Base-by-base conservation (phyloP, 2,888 invertebrate species). In the Coleophora deauratella region DNA sequence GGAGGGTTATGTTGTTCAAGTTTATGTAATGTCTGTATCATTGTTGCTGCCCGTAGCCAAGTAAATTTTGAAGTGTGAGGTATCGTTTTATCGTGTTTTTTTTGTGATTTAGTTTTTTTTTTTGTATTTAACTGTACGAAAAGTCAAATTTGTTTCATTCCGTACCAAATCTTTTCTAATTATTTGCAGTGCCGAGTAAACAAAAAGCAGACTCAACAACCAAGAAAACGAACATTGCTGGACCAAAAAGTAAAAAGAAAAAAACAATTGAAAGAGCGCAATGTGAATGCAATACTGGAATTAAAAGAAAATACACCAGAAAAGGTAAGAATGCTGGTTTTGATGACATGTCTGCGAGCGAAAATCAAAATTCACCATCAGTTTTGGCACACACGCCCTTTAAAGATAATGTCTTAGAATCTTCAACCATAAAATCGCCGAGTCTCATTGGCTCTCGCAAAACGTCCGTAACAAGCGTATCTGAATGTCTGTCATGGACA, bases 401-500 rank as follows among this genome's bases (percentile, higher is more conserved):
- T 4, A 21, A 21, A 21, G 21, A 21, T 21, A 21, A 21, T n/a
- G n/a, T n/a, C n/a, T n/a, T n/a, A 21, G 21, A 21, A 4, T 6
- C 21, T 3, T 6, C 21, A 4, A 21, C 21, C 3, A 21, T 21
- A 12, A 7, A 31, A 31, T 10, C 31, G 1, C 33, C 33, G 13
- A 9, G 3, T 9, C 4, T n/a, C 38, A 33, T 40, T 6, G 40
- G 31, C 1, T 59, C 66, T 2, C 52, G 70, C 8, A 59, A 59
- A 32, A 51, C 51, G 8, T 72, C 73, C 1, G n/a, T 53, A 6
- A 54, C 54, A 10, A 66, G 66, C 33, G 46, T 35, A 6, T 72
- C 77, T 0, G 60, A 64, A 15, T 51, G 51, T 14, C 48, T 66
- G 0, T 79, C 79, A 0, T 84, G 81, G 80, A 74, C 72, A 1